Conservation (phyloP, 2,888 invertebrate genomes). For the Nudaria mundana region DNA sequence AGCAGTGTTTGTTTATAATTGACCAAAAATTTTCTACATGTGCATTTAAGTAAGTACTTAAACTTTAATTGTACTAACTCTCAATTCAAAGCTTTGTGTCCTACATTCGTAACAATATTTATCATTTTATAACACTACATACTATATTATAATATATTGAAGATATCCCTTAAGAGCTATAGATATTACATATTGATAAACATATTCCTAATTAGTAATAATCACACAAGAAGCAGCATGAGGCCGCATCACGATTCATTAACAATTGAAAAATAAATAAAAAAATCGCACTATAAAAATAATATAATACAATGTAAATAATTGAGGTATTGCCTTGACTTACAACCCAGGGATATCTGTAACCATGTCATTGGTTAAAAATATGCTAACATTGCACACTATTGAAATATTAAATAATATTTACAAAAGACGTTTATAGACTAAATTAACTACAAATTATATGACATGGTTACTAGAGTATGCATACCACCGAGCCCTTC, state of each 20-base stretch:
- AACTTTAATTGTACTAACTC: slow-evolving; percentile 52
- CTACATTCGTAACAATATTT: slow-evolving; percentile 50
- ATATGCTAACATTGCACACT: slow-evolving; percentile 39
- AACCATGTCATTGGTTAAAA: slow-evolving; percentile 61
- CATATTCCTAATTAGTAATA: slow-evolving; percentile 54
- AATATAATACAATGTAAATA: slow-evolving; percentile 53
- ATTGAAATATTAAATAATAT: slow-evolving; percentile 51
- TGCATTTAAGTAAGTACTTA: slow-evolving; percentile 44
- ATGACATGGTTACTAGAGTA: slow-evolving; percentile 72
- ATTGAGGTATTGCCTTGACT: slow-evolving; percentile 77
- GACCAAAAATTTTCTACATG: slow-evolving; percentile 48
- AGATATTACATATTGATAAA: slow-evolving; percentile 57
- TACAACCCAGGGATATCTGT: slow-evolving; percentile 76
- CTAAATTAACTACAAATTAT: slow-evolving; percentile 38
- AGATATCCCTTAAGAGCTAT: slow-evolving; percentile 59
- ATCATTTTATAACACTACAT: slow-evolving; percentile 54
- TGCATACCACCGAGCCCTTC: slow-evolving; percentile 74
- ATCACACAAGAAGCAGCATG: slow-evolving; percentile 60
- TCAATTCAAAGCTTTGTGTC: slow-evolving; percentile 47
- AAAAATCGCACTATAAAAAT: slow-evolving; percentile 57
- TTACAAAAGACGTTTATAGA: slow-evolving; percentile 50
- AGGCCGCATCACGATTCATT: slow-evolving; percentile 69
- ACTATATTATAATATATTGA: slow-evolving; percentile 54
- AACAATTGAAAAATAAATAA: slow-evolving; percentile 66
- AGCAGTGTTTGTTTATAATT: slow-evolving; percentile 50